Conservation (phyloP, 30 jellyfish, hydroid and myxozoan genomes). For the Hydra vulgaris region DNA sequence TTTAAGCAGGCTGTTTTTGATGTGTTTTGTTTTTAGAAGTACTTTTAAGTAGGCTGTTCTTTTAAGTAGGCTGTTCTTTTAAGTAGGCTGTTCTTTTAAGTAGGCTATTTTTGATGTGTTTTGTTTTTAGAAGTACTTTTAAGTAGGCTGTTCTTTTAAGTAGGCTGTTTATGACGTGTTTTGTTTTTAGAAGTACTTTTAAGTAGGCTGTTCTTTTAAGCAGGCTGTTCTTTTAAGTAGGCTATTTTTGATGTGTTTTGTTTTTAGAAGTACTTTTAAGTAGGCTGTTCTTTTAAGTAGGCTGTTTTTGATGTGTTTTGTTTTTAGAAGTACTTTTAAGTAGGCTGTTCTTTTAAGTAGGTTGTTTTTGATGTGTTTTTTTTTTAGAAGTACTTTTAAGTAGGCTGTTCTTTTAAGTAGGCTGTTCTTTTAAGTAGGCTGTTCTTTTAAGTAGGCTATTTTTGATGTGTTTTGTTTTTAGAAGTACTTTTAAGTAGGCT, state of each 20-base stretch:
- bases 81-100: conserved; percentile 28
- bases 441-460: conserved; percentile 43
- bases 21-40: too few species aligned
- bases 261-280: too few species aligned
- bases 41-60: too few species aligned
- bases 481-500: not conserved
- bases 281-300: conserved; percentile 50
- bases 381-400: not conserved
- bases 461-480: not conserved
- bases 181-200: too few species aligned
- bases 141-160: conserved; percentile 50
- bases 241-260: not conserved
- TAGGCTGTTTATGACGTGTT: not conserved
- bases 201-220: conserved; percentile 20
- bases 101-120: conserved; percentile 1
- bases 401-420: not conserved
- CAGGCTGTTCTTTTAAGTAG: conserved; percentile 39
- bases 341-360: not conserved
- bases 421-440: not conserved
- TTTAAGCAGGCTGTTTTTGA: conserved; percentile 27
- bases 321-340: too few species aligned
- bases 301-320: not conserved
- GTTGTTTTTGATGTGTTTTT: not conserved
- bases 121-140: too few species aligned
- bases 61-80: conserved; percentile 30